phyloP scores from a whole-genome alignment of 2,888 invertebrate species.

The Vesta saturnalis region DNA sequence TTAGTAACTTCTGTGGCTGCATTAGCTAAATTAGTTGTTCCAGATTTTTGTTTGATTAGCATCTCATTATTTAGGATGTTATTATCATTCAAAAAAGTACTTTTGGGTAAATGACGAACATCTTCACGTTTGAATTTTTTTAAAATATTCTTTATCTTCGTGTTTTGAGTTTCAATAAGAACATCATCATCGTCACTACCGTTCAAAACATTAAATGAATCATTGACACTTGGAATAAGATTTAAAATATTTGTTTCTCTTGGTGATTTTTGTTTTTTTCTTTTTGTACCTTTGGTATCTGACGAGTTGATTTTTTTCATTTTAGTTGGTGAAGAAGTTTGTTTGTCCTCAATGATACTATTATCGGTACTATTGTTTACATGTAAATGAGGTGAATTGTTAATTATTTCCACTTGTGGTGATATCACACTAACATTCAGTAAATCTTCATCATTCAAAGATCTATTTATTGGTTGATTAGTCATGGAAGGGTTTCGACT shows the following conservation, averaged over 20 bases:
- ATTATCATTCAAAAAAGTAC: too few relatives aligned
- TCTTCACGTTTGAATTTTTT: not conserved
- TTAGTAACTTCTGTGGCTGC: too few relatives aligned
- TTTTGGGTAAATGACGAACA: not conserved
- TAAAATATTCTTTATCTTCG: not conserved
- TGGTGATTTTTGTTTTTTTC: not conserved
- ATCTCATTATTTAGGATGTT: not conserved
- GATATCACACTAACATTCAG: too few relatives aligned
- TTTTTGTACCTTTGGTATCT: not conserved
- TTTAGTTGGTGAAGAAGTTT: not conserved
- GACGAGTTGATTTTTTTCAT: not conserved
- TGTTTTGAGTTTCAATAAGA: conserved; percentile 7
- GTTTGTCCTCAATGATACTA: not conserved
- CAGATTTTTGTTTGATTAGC: not conserved
- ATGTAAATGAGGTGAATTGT: too few relatives aligned
- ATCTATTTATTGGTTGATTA: too few relatives aligned
- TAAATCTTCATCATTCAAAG: too few relatives aligned
- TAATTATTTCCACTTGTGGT: too few relatives aligned
- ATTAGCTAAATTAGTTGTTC: not conserved
- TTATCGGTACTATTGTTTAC: too few relatives aligned
- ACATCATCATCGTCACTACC: not conserved
- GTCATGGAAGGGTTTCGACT: too few relatives aligned
- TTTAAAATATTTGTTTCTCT: not conserved
- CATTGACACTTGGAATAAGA: not conserved
- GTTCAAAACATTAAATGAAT: not conserved